Evolutionary conservation across 2,797 vertebrate genomes (phyloP).

Genomic region (Heteromormyrus szaboi): DNA sequence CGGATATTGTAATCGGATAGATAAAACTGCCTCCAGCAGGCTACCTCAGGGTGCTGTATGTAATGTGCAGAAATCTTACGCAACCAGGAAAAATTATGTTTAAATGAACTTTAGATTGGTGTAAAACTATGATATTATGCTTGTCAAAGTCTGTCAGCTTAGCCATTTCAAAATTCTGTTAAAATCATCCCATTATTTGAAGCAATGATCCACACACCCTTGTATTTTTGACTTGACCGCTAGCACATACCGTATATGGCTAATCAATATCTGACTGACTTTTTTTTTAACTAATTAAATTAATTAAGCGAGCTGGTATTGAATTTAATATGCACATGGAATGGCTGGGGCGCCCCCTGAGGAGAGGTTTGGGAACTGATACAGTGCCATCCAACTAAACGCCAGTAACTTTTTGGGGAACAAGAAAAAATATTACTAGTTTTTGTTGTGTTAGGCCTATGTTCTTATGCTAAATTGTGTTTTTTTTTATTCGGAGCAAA

Average conservation of each 20-base stretch:
- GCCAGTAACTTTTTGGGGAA: not conserved
- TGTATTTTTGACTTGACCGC: not conserved
- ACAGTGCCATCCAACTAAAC: not conserved
- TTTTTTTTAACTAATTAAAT: not conserved
- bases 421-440: not conserved
- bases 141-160: not conserved
- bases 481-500: not conserved
- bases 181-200: not conserved
- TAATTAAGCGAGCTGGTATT: not conserved
- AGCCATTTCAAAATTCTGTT: not conserved
- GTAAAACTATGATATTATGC: not conserved
- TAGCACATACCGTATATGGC: not conserved
- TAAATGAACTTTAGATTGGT: not conserved
- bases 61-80: not conserved
- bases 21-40: too few relatives aligned
- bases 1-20: too few relatives aligned
- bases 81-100: not conserved
- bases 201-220: not conserved
- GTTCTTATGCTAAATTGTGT: not conserved
- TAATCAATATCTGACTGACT: not conserved
- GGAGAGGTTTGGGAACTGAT: not conserved
- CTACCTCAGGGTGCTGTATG: not conserved
- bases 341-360: not conserved
- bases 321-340: not conserved
- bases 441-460: not conserved